Conservation (phyloP, 2,113 vertebrate species). For the Silurus glanis region DNA sequence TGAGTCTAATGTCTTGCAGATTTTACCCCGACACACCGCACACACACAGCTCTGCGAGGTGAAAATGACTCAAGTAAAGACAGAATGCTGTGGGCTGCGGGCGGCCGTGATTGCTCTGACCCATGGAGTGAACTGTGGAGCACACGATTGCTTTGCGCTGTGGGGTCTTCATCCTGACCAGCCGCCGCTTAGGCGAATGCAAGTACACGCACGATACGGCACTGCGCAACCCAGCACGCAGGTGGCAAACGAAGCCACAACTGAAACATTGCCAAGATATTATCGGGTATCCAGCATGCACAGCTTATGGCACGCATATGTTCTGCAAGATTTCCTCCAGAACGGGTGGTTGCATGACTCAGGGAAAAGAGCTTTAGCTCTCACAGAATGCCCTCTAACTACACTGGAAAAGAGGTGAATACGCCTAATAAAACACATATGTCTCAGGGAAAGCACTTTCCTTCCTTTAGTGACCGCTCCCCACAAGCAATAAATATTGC, state of each 20-base stretch:
- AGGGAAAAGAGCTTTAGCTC: conserved; percentile 41
- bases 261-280: conserved; percentile 52
- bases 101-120: conserved; percentile 50
- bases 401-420: conserved; percentile 35
- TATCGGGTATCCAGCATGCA: conserved; percentile 44
- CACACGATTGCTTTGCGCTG: conserved; percentile 47
- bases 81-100: conserved; percentile 43
- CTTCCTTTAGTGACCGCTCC: conserved; percentile 2
- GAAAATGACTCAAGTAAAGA: conserved; percentile 50
- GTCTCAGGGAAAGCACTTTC: conserved; percentile 26
- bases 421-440: conserved; percentile 40
- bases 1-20: conserved; percentile 37
- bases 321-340: conserved; percentile 47
- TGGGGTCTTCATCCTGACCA: conserved; percentile 34
- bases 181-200: conserved; percentile 30
- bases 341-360: conserved; percentile 47
- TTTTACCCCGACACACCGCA: conserved; percentile 19
- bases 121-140: conserved; percentile 32
- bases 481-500: neutral
- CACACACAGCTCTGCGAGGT: conserved; percentile 19
- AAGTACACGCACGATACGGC: conserved; percentile 16
- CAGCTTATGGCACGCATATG: conserved; percentile 54
- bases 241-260: conserved; percentile 44
- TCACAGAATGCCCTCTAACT: conserved; percentile 40
- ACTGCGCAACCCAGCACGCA: conserved; percentile 15